A percentile compares a stretch with the other conserved stretches of the same genome.
These are phyloP conservation scores for Delichon dasypus DNA, from an alignment of 2,797 vertebrate genomes.

Conservation along the genomic window DNA sequence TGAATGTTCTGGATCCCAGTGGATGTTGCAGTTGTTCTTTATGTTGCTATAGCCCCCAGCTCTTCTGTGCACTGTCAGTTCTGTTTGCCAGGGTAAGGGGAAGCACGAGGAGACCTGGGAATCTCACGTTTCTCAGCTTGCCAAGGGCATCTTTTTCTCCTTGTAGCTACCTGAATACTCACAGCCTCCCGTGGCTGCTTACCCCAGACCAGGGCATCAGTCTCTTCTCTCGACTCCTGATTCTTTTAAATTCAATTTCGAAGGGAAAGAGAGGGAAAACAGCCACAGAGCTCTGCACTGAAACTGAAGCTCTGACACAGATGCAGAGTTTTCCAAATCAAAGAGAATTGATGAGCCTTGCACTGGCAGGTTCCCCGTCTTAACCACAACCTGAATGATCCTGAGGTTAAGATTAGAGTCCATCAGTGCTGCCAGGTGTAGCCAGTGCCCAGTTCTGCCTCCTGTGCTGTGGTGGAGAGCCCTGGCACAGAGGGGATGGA, in stretches of 20 bases:
- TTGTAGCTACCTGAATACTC: not conserved
- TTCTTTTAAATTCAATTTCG: not conserved
- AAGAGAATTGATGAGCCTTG: conserved; percentile 49
- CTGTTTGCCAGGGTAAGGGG: not conserved
- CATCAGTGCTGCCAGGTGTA: not conserved
- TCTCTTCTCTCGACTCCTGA: not conserved
- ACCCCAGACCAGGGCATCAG: not conserved
- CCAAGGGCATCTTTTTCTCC: not conserved
- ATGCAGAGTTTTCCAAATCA: conserved; percentile 18
- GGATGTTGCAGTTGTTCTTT: not conserved
- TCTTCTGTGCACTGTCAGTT: not conserved
- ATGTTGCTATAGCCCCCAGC: not conserved
- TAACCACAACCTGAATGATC: not conserved
- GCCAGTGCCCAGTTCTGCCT: not conserved
- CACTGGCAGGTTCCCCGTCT: conserved; percentile 21
- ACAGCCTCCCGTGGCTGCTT: not conserved
- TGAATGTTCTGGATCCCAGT: conserved; percentile 29
- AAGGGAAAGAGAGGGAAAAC: not conserved
- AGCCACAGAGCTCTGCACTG: not conserved
- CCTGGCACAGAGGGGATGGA: not conserved
- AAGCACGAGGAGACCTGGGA: not conserved
- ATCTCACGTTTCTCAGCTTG: not conserved
- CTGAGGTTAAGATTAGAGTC: not conserved
- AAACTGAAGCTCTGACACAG: conserved; percentile 13
- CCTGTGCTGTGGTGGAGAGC: not conserved